Percentiles rank a stretch among this genome's conserved stretches.
These are phyloP conservation scores for Ispidina lecontei DNA, from an alignment of 2,797 vertebrate species.

Conservation along the genomic window DNA sequence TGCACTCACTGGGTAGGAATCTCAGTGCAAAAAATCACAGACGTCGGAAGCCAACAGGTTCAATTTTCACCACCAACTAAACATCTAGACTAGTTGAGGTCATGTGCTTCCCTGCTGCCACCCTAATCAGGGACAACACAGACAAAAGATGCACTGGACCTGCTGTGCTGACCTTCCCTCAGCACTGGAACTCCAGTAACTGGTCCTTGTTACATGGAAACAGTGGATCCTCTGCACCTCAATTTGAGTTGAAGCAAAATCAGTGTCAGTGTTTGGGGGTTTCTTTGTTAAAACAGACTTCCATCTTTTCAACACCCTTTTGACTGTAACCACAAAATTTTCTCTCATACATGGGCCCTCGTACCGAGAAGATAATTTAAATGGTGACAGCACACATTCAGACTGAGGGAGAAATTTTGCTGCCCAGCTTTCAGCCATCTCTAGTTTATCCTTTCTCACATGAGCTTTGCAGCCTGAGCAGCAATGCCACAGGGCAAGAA, in stretches of 20 bases:
- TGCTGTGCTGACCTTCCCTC: background rate
- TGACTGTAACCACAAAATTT: background rate
- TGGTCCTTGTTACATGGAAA: background rate
- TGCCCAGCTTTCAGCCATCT: background rate
- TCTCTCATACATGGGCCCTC: background rate
- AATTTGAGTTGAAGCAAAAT: background rate
- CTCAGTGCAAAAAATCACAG: background rate
- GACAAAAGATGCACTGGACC: background rate
- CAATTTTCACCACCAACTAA: background rate
- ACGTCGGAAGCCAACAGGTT: background rate
- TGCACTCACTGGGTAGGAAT: background rate
- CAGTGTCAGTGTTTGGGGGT: background rate
- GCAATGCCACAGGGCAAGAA: fast-evolving
- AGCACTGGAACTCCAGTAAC: background rate
- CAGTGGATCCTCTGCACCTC: background rate
- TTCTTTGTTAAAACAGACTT: background rate
- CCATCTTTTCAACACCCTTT: background rate
- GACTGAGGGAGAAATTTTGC: background rate
- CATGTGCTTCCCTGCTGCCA: background rate
- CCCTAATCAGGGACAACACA: background rate
- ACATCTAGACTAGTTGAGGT: background rate
- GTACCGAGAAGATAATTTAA: background rate
- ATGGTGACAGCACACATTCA: background rate
- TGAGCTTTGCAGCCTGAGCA: background rate
- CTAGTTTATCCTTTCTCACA: background rate